Evolutionary conservation across 2,113 vertebrate species (phyloP).

Genomic region (Oxyura jamaicensis): DNA sequence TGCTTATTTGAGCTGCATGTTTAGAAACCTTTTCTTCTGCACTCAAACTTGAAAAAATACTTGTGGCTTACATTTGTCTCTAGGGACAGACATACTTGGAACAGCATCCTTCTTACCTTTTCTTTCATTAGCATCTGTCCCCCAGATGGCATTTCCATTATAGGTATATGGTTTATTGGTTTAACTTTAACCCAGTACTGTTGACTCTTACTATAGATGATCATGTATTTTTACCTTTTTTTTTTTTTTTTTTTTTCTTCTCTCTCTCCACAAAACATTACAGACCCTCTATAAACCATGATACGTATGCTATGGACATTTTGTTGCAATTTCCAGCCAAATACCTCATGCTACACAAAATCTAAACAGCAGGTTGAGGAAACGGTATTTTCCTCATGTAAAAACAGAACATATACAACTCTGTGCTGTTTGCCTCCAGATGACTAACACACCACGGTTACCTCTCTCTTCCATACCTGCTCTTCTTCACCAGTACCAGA

Average conservation of each 20-base stretch:
- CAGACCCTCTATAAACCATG: background rate
- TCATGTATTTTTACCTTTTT: background rate
- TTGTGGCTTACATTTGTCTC: background rate
- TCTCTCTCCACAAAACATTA: background rate
- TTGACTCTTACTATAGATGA: background rate
- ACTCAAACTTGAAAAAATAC: background rate
- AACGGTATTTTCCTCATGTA: background rate
- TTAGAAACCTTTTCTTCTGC: background rate
- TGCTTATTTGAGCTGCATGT: background rate
- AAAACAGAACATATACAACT: background rate
- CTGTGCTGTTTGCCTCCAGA: background rate
- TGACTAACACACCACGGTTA: background rate
- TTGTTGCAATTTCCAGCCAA: background rate
- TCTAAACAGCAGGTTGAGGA: background rate
- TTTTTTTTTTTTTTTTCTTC: background rate
- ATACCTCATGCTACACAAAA: background rate
- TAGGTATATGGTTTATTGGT: background rate
- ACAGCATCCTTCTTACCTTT: background rate
- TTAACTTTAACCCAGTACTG: background rate
- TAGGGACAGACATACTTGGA: background rate
- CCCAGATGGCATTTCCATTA: background rate
- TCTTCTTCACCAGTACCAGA: background rate
- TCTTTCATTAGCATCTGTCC: background rate
- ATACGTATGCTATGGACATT: background rate
- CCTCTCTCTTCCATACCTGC: background rate